Percentiles rank a stretch among this genome's conserved stretches.
Evolutionary conservation across 1,140 invertebrate genomes (phyloP).

Genomic region (Homalodisca vitripennis): DNA sequence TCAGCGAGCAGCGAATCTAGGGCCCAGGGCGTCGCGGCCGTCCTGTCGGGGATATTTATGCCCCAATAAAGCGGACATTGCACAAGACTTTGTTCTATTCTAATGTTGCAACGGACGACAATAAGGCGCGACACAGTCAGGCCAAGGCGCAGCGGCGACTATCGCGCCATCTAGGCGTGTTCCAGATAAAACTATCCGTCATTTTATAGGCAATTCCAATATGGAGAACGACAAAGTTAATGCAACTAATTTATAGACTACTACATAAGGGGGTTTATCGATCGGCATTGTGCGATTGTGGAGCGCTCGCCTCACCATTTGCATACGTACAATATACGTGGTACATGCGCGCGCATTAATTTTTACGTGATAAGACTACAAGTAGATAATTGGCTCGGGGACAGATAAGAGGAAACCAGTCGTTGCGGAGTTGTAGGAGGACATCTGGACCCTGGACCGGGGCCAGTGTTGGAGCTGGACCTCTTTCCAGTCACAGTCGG

Average conservation of each 20-base stretch:
- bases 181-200: conserved; percentile 9
- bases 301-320: not conserved
- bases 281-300: not conserved
- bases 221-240: not conserved
- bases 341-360: conserved; percentile 2
- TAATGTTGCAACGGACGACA: conserved; percentile 9
- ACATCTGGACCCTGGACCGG: too few species aligned
- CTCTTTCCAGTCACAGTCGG: too few species aligned
- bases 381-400: not conserved
- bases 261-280: not conserved
- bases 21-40: not conserved
- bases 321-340: conserved; percentile 9
- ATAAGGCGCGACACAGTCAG: not conserved
- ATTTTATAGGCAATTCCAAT: conserved; percentile 20
- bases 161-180: conserved; percentile 11
- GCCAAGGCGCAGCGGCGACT: too few species aligned
- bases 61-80: conserved; percentile 4
- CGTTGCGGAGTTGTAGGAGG: not conserved
- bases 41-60: conserved; percentile 16
- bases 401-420: not conserved
- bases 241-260: conserved; percentile 14
- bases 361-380: conserved; percentile 5
- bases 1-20: too few species aligned
- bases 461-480: too few species aligned
- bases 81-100: conserved; percentile 23